A percentile compares a stretch with the other conserved stretches of the same genome.
phyloP scores from a whole-genome alignment of 1,140 invertebrate species.

The Brachionus angularis region DNA sequence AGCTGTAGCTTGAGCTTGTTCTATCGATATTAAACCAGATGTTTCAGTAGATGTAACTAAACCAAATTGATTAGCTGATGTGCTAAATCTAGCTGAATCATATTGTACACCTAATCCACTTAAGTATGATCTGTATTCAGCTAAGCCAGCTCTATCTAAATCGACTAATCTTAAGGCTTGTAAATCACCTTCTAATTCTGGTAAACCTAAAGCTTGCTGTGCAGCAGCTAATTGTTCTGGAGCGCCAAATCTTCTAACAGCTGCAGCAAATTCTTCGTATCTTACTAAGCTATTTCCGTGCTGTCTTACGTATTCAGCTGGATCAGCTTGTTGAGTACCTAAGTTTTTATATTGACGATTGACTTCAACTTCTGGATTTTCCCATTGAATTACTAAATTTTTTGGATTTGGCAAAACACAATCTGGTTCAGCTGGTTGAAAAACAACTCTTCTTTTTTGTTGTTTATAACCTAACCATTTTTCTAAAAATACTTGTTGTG shows the following conservation, averaged over 20 bases:
- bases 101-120: slow-evolving; percentile 2
- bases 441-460: slow-evolving; percentile 40
- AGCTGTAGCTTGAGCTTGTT: slow-evolving; percentile 16
- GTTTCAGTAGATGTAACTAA: slow-evolving; percentile 2
- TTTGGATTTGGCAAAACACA: slow-evolving; percentile 18
- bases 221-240: background rate
- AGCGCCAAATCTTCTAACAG: background rate
- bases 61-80: slow-evolving; percentile 1
- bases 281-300: slow-evolving; percentile 9
- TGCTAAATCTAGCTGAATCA: background rate
- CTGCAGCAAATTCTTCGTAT: slow-evolving; percentile 12
- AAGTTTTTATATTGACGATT: slow-evolving; percentile 11
- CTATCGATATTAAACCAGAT: background rate
- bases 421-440: background rate
- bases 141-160: slow-evolving; percentile 27
- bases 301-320: slow-evolving; percentile 21
- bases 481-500: slow-evolving; percentile 29
- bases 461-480: slow-evolving; percentile 43
- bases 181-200: slow-evolving; percentile 38
- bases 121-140: slow-evolving; percentile 24
- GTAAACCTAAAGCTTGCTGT: slow-evolving; percentile 20
- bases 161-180: slow-evolving; percentile 33
- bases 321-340: slow-evolving; percentile 25
- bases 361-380: slow-evolving; percentile 39
- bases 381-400: slow-evolving; percentile 44